A percentile compares a stretch with the other conserved stretches of the same genome.
Conservation (phyloP, 2,113 vertebrate species). For the Paratilapia polleni region DNA sequence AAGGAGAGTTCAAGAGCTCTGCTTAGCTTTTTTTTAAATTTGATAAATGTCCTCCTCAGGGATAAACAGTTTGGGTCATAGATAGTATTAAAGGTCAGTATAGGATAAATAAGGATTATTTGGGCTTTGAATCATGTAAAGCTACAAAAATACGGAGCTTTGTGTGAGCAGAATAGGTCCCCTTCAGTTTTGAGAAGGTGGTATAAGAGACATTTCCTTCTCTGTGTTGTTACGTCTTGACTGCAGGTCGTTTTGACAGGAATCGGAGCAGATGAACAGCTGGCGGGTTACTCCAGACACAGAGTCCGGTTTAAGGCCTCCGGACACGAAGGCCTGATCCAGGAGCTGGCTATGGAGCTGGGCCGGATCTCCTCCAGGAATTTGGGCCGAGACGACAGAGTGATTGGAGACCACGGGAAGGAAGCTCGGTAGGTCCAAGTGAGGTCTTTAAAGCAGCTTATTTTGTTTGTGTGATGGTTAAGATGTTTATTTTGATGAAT, state of each 20-base stretch:
- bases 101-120: background rate
- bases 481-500: background rate
- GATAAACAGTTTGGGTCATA: background rate
- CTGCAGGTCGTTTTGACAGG: constrained; percentile 90
- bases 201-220: background rate
- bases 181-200: background rate
- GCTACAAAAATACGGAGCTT: background rate
- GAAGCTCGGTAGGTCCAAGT: constrained; percentile 87
- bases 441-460: background rate
- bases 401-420: constrained; percentile 92
- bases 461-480: background rate
- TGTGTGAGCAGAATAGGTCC: background rate
- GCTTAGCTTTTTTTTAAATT: background rate
- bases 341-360: constrained; percentile 91
- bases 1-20: background rate
- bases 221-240: background rate
- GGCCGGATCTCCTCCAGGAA: constrained; percentile 92
- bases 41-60: background rate
- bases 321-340: constrained; percentile 83
- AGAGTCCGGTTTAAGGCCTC: constrained; percentile 82
- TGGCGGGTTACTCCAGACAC: constrained; percentile 95
- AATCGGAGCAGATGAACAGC: constrained; percentile 95
- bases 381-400: constrained; percentile 92
- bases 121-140: background rate
- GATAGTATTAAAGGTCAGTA: background rate